Evolutionary conservation across 2,113 vertebrate genomes (phyloP).

Genomic region (Illadopsis cleaveri): DNA sequence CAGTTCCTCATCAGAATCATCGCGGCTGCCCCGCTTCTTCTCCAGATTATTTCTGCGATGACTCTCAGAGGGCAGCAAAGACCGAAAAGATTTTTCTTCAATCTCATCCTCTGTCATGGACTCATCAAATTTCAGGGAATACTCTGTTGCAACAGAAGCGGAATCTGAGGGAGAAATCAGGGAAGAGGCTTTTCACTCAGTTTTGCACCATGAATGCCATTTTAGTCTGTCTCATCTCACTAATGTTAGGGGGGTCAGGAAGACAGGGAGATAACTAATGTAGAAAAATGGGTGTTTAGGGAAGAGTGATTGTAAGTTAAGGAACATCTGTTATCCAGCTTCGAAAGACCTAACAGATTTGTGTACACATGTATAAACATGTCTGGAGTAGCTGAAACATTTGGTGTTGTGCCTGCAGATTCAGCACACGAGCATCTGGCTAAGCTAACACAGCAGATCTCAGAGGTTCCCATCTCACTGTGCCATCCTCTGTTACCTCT

Average conservation of each 20-base stretch:
- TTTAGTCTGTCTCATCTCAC: not conserved
- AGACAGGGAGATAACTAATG: not conserved
- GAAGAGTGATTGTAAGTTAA: not conserved
- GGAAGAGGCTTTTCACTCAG: not conserved
- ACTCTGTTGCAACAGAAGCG: constrained; percentile 87
- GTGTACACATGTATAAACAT: not conserved
- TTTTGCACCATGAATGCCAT: not conserved
- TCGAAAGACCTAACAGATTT: not conserved
- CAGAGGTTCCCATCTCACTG: not conserved
- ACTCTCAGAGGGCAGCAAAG: constrained; percentile 91
- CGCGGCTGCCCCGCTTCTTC: constrained; percentile 80
- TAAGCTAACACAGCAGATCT: not conserved
- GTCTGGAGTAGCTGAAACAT: not conserved
- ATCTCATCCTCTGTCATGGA: constrained; percentile 96
- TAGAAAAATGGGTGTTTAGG: not conserved
- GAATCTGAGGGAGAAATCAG: constrained; percentile 72
- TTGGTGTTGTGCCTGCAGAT: not conserved
- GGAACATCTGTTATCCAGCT: not conserved
- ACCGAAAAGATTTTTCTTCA: constrained; percentile 92
- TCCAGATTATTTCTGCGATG: constrained; percentile 91
- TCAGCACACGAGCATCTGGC: not conserved
- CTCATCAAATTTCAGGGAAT: constrained; percentile 93
- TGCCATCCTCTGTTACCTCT: not conserved
- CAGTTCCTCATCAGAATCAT: constrained; percentile 90
- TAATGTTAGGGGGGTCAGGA: not conserved